Conservation (phyloP, 2,113 vertebrate species). For the Leucopternis melanops region DNA sequence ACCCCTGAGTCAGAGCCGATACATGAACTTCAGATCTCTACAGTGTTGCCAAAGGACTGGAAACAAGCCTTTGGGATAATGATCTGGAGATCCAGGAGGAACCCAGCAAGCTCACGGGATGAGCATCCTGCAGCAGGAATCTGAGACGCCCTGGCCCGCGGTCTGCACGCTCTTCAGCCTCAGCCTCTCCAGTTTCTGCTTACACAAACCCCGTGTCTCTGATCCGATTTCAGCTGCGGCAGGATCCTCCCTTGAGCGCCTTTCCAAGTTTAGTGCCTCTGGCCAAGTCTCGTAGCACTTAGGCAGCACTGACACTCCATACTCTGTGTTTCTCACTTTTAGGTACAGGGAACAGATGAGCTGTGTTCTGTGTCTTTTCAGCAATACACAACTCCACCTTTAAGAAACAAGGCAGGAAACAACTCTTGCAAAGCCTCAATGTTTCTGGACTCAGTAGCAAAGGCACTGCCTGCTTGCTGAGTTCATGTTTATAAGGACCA, state of each 20-base stretch:
- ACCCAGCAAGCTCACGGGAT: rapidly evolving
- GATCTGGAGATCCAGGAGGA: background rate
- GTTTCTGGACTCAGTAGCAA: background rate
- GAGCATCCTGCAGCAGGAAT: background rate
- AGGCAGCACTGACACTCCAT: background rate
- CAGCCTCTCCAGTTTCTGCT: background rate
- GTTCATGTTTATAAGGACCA: background rate
- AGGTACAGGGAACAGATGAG: background rate
- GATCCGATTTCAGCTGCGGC: background rate
- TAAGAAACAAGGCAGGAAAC: background rate
- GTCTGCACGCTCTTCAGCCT: background rate
- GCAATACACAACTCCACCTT: background rate
- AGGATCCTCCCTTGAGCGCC: background rate
- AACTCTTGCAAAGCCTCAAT: background rate
- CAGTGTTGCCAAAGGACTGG: background rate
- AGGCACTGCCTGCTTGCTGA: background rate
- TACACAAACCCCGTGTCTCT: background rate
- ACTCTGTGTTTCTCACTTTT: background rate
- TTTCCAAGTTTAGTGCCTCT: background rate
- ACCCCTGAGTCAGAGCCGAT: background rate
- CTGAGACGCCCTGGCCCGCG: background rate
- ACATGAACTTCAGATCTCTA: background rate
- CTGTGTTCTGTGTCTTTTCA: background rate
- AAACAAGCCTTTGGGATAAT: background rate
- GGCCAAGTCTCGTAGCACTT: background rate